phyloP scores from a whole-genome alignment of 2,888 invertebrate genomes.

The Caenorhabditis afra region DNA sequence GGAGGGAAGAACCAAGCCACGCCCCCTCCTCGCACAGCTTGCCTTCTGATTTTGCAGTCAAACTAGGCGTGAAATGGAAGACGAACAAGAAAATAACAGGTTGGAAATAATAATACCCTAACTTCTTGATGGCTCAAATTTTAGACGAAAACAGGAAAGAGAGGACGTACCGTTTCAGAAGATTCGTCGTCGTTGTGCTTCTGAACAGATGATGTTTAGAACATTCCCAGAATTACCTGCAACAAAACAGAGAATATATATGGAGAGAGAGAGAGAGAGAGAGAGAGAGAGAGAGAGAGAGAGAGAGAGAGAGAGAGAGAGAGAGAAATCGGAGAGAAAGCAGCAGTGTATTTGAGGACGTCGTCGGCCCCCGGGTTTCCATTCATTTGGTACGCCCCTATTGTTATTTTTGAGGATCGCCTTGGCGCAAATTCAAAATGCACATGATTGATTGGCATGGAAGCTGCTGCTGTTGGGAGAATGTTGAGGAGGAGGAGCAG shows the following conservation, averaged over 20 bases:
- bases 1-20: constrained; percentile 18
- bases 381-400: constrained; percentile 26
- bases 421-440: constrained; percentile 62
- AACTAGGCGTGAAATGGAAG: not conserved
- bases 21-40: constrained; percentile 39
- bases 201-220: not conserved
- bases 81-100: not conserved
- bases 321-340: no score
- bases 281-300: not conserved
- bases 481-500: not conserved
- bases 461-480: not conserved
- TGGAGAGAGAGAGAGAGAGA: not conserved
- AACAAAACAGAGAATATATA: not conserved
- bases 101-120: not conserved
- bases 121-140: constrained; percentile 8
- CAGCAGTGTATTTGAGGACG: constrained; percentile 41
- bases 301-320: constrained; percentile 13
- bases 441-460: constrained; percentile 60
- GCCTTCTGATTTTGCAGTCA: constrained; percentile 13
- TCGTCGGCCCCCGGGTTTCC: constrained; percentile 8
- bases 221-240: constrained; percentile 30
- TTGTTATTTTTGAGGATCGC: constrained; percentile 59
- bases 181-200: not conserved
- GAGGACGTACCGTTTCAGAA: constrained; percentile 3
- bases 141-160: not conserved